Evolutionary conservation across 2,888 invertebrate genomes (phyloP).

Genomic region (Amphipoea lucens): DNA sequence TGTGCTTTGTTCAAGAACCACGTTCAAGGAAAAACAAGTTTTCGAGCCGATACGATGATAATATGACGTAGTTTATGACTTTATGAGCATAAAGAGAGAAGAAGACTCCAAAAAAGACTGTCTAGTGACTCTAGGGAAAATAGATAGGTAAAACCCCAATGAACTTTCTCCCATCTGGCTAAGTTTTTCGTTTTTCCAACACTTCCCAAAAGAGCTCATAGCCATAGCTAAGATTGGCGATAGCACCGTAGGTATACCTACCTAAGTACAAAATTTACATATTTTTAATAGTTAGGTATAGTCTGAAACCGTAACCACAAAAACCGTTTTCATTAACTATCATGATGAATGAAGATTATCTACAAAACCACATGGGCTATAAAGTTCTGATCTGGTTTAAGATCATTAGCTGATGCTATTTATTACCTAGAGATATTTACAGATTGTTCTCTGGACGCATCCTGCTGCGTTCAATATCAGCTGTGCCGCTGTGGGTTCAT

Average conservation of each 20-base stretch:
- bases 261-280: not conserved
- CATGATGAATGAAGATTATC: slow-evolving; percentile 44
- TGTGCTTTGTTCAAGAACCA: slow-evolving; percentile 14
- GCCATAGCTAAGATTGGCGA: not conserved
- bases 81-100: not conserved
- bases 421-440: slow-evolving; percentile 56
- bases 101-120: not conserved
- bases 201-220: not conserved
- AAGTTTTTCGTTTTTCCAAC: not conserved
- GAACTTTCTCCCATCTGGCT: not conserved
- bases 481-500: slow-evolving; percentile 49
- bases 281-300: slow-evolving; percentile 4
- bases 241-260: not conserved
- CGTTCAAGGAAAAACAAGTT: slow-evolving; percentile 6
- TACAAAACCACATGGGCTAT: slow-evolving; percentile 37
- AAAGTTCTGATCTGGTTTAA: slow-evolving; percentile 38
- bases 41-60: not conserved
- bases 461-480: slow-evolving; percentile 65
- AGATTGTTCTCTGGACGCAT: slow-evolving; percentile 54
- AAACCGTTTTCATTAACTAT: slow-evolving; percentile 20
- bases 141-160: not conserved
- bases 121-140: not conserved
- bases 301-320: slow-evolving; percentile 19
- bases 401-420: slow-evolving; percentile 58
- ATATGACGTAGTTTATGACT: not conserved